Evolutionary conservation across 2,797 vertebrate genomes (phyloP).

Genomic region (Cichlasoma orientale): DNA sequence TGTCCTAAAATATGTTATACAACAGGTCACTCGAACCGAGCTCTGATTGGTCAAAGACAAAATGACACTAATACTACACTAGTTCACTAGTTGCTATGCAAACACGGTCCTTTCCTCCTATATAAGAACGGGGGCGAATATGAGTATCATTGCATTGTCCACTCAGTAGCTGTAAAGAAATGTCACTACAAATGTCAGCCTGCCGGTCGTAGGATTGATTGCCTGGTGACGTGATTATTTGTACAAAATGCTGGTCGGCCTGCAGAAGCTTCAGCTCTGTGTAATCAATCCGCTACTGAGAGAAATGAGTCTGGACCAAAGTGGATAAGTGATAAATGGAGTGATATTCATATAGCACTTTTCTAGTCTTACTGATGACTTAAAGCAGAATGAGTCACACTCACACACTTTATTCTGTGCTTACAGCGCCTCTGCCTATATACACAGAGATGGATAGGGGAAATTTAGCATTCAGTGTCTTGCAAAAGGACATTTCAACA

Average conservation of each 20-base stretch:
- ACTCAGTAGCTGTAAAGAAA: background rate
- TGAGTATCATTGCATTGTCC: background rate
- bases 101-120: background rate
- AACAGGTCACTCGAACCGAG: constrained; percentile 5
- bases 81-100: background rate
- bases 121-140: background rate
- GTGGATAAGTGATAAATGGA: background rate
- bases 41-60: constrained; percentile 15
- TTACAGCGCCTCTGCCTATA: background rate
- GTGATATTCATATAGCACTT: background rate
- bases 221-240: background rate
- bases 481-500: background rate
- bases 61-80: background rate
- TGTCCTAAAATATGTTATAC: constrained; percentile 40
- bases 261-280: background rate
- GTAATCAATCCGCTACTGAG: background rate
- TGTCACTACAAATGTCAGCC: background rate
- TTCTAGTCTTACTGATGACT: background rate
- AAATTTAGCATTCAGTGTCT: background rate
- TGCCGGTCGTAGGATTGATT: background rate
- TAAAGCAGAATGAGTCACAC: background rate
- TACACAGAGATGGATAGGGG: background rate
- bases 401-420: background rate
- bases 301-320: constrained; percentile 1
- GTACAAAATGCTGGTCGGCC: background rate